Base-by-base conservation (phyloP, 2,797 vertebrate genomes). In the Argentina silus region DNA sequence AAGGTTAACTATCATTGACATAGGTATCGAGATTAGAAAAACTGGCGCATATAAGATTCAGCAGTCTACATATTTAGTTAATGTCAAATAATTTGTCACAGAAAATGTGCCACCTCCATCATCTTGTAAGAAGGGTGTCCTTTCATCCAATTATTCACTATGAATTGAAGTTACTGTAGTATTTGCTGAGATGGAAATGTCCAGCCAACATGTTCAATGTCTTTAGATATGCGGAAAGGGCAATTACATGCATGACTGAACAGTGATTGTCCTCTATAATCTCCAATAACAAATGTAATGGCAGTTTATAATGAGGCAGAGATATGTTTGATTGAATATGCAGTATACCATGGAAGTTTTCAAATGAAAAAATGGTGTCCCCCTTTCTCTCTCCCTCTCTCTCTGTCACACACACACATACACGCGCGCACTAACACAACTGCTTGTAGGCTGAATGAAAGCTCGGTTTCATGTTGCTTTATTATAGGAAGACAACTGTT, bases 191-290 rank as follows among this genome's bases (percentile, higher is more conserved):
- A 61, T 59, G 27, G 17, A 65, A 48, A 67, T 60, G 47, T 51
- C 67, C 74, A 71, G 64, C 36, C 76, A 72, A 61, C 61, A 63
- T 62, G 56, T 78, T 72, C 67, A 66, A 66, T 73, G 61, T 78
- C 55, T 63, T 78, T 74, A 67, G 63, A 59, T 27, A 65, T 75
- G 64, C 42, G 68, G 72, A 79, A 73, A 64, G 72, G 62, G 69
- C 69, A 79, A 81, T 85, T 78, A 83, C 36, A 50, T 68, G 77
- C 75, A 63, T 81, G 76, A 72, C 51, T 74, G 76, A 59, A 64
- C 71, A 72, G 50, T 62, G 63, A 76, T 73, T 68, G 51, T 56
- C 75, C 62, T 57, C 66, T 56, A 72, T 70, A 70, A 70, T 57
- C 62, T 15, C 59, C 44, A 15, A 66, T 70, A 73, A 73, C 76